A percentile compares a stretch with the other conserved stretches of the same genome.
Evolutionary conservation across 1,140 invertebrate genomes (phyloP).

Genomic region (Diorhabda carinulata): DNA sequence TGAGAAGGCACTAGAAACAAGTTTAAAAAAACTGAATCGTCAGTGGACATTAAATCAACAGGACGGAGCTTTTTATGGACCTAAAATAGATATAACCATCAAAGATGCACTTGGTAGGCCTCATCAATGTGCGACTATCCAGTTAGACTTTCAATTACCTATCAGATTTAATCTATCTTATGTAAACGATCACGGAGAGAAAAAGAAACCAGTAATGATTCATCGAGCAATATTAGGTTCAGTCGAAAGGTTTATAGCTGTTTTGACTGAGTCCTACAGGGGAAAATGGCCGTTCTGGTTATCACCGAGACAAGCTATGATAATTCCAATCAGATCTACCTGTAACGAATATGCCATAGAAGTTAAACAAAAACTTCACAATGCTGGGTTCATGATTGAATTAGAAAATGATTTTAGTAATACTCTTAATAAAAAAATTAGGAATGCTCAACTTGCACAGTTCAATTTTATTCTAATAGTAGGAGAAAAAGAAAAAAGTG

Average conservation of each 20-base stretch:
- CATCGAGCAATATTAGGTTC: slow-evolving; percentile 97
- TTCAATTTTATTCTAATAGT: slow-evolving; percentile 62
- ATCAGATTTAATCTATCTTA: slow-evolving; percentile 84
- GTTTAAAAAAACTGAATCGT: slow-evolving; percentile 79
- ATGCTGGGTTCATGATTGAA: slow-evolving; percentile 88
- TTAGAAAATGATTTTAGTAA: slow-evolving; percentile 86
- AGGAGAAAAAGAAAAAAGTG: slow-evolving; percentile 87
- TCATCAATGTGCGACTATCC: slow-evolving; percentile 97
- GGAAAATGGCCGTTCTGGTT: slow-evolving; percentile 99
- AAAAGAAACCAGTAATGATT: slow-evolving; percentile 92
- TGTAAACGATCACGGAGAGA: slow-evolving; percentile 79
- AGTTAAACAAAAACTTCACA: slow-evolving; percentile 73
- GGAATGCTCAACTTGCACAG: slow-evolving; percentile 67
- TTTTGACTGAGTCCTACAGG: slow-evolving; percentile 93
- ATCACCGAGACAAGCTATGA: slow-evolving; percentile 88
- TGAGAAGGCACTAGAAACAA: slow-evolving; percentile 83
- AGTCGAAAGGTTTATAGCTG: slow-evolving; percentile 96
- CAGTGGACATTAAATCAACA: slow-evolving; percentile 86
- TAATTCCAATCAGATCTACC: slow-evolving; percentile 81
- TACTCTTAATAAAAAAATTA: slow-evolving; percentile 97
- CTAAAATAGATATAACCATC: slow-evolving; percentile 99
- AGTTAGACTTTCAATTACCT: slow-evolving; percentile 96
- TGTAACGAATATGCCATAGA: slow-evolving; percentile 83
- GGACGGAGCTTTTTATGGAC: slow-evolving; percentile 99
- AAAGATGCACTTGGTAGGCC: slow-evolving; percentile 85